Conservation (phyloP, 2,888 invertebrate species). For the Rhingia rostrata region DNA sequence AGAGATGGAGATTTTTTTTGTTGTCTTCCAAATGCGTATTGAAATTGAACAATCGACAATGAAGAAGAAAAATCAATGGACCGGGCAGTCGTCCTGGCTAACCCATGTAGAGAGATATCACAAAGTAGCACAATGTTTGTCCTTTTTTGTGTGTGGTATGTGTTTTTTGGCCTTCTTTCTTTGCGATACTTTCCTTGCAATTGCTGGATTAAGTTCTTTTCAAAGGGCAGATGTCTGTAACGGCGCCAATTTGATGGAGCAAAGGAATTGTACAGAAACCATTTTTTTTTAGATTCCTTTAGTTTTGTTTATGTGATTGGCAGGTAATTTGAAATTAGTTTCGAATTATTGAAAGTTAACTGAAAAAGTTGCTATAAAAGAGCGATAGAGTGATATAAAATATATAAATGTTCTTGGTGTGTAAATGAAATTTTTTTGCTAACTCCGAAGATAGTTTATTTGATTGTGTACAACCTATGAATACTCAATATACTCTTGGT, state of each 20-base stretch:
- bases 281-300: slow-evolving; percentile 47
- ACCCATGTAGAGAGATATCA: slow-evolving; percentile 56
- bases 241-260: slow-evolving; percentile 63
- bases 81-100: slow-evolving; percentile 49
- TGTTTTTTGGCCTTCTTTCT: slow-evolving; percentile 15
- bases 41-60: slow-evolving; percentile 62
- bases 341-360: background rate
- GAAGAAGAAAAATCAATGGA: slow-evolving; percentile 58
- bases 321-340: slow-evolving; percentile 70
- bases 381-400: background rate
- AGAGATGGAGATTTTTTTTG: slow-evolving; percentile 9
- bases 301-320: slow-evolving; percentile 46
- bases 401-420: no score
- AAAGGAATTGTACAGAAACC: slow-evolving; percentile 51
- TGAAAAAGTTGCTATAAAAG: background rate
- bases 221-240: slow-evolving; percentile 62
- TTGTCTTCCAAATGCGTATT: slow-evolving; percentile 44
- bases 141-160: slow-evolving; percentile 3
- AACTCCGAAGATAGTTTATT: no score
- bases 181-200: slow-evolving; percentile 27
- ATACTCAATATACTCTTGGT: no score
- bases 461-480: no score
- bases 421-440: no score
- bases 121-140: slow-evolving; percentile 66
- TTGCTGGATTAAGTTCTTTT: slow-evolving; percentile 36